Evolutionary conservation across 2,113 vertebrate species (phyloP).

Genomic region (Ciconia stormi): DNA sequence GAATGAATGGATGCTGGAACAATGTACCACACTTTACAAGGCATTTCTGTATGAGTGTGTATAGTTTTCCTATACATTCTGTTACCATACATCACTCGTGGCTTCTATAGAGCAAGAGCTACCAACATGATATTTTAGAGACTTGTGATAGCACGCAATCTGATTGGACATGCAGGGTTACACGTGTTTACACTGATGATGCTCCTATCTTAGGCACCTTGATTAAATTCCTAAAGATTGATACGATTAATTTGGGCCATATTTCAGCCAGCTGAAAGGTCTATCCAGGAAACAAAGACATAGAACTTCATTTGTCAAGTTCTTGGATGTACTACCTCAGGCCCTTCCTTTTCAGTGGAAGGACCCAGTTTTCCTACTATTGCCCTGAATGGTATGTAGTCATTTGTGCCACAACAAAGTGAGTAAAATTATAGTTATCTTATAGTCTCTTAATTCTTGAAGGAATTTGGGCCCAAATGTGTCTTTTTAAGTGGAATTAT

Average conservation of each 20-base stretch:
- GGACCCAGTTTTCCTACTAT: neutral
- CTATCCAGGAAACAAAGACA: neutral
- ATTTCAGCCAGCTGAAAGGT: neutral
- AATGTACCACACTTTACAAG: neutral
- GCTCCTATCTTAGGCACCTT: neutral
- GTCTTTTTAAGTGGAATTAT: neutral
- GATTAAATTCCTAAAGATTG: neutral
- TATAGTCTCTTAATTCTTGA: neutral
- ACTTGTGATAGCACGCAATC: neutral
- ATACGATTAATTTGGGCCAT: neutral
- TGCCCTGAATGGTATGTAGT: neutral
- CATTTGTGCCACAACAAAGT: neutral
- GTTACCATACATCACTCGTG: neutral
- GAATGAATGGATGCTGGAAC: neutral
- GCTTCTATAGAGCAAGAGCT: neutral
- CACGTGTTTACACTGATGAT: neutral
- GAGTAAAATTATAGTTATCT: neutral
- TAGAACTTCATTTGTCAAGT: neutral
- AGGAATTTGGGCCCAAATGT: neutral
- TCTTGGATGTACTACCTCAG: neutral
- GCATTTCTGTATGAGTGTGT: neutral
- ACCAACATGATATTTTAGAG: neutral
- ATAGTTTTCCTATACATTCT: neutral
- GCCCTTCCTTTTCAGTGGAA: neutral
- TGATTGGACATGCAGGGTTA: neutral